Base-by-base conservation (phyloP, 2,888 invertebrate species). In the Meiosimyza platycephala region DNA sequence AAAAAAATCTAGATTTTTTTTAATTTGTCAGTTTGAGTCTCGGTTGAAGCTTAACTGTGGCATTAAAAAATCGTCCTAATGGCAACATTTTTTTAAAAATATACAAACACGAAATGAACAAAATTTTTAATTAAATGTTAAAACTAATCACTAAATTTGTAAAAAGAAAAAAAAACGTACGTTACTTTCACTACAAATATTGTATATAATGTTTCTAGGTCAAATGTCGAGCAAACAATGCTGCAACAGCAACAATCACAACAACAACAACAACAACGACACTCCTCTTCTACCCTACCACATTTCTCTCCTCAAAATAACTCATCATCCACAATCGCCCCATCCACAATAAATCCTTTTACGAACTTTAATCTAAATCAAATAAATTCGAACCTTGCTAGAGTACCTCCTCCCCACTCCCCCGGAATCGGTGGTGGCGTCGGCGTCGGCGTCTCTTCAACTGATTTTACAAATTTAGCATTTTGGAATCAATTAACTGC, bases 131-230 rank as follows among this genome's bases (percentile, higher is more conserved):
- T 52, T 40, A 6, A 57, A 18, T 54, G 22, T 13, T 73, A 73
- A 73, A 62, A 76, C 72, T 62, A 22, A 28, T 15, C 28, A 48
- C 52, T 70, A 72, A 74, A 62, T 50, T 63, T 71, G 76, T 68
- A 75, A 75, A 76, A 72, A 70, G 59, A 66, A 68, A 70, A 59
- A 50, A 40, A 40, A 40, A 72, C 66, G 75, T 65, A 74, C 76
- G 77, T 72, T 76, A 75, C 76, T 75, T 79, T 77, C 79, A 80
- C 83, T 77, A 81, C 77, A 83, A 82, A 83, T 84, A 83, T 84
- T 85, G 83, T 85, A 84, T 86, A 87, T 87, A 87, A 87, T 87
- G 87, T 87, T 87, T 87, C 87, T 87, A 87, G 87, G 87, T 87
- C 86, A 81, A 87, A 85, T 86, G 82, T 86, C 84, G 84, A 86